Evolutionary conservation across 92 coral and sea anemone species (phyloP), one percentile per base, ranked within the genome.

Genomic region (Epizoanthus scotinus): DNA sequence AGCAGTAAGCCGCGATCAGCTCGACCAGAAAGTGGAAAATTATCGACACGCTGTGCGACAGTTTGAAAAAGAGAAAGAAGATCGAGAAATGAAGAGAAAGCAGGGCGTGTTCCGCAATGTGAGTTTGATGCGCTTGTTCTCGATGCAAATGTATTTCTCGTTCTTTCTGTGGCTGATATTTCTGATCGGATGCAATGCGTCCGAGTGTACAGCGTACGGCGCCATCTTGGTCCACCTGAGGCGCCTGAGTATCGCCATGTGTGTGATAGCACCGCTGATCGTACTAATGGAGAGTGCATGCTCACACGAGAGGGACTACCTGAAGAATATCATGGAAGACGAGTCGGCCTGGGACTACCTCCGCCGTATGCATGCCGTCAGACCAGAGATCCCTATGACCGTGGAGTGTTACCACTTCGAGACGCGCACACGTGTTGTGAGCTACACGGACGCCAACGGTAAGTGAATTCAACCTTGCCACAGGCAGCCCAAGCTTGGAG

Each of bases 351-450:
- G 91, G 91, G 85, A 75, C 47, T 91, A 91, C 77, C 66, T 89
- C 14, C 81, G 81, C 24, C 81, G 86, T 26, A 84, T 91, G 89
- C 93, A 87, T 8, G 62, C 65, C 6, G 87, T 86, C 20, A 82
- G 84, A 28, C 96, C 96, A 0, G 82, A 58, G 67, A 89, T 89
- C 34, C 25, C 55, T 58, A 89, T 91, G 96, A 56, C 69, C 5
- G 93, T 91, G 18, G 96, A 91, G 34, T 91, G 96, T 34, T 91
- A 89, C 71, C 96, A 91, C 78, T 86, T 29, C 65, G 96, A 91
- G 50, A 91, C 91, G 0, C 77, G 95, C 5, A 84, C 88, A 0
- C 66, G 92, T 18, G 72, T 81, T 3, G 92, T 91, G 0, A 74
- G 78, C 59, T 91, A 91, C 78, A 91, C 89, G 3, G 95, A 91